Evolutionary conservation across 2,888 invertebrate genomes (phyloP).

Genomic region (Thumatha senex): DNA sequence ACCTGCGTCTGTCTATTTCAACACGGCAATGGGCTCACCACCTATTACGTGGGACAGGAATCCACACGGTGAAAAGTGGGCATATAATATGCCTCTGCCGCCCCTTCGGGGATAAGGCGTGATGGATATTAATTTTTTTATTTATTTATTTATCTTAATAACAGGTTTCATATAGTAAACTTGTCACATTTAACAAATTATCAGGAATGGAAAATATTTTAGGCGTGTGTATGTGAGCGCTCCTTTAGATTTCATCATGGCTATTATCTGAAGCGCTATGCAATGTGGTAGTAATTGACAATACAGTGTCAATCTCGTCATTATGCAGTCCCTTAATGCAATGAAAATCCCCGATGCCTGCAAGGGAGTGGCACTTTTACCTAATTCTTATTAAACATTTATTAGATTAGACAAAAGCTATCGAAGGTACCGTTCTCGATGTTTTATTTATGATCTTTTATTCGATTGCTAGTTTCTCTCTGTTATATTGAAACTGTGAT

Average conservation of each 20-base stretch:
- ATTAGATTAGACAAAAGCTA: slow-evolving; percentile 79
- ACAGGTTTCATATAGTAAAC: no score
- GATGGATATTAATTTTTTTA: no score
- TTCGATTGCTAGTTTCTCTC: slow-evolving; percentile 68
- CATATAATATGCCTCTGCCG: no score
- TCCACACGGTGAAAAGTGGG: no score
- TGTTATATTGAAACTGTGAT: slow-evolving; percentile 41
- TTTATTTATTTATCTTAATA: no score
- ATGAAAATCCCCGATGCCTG: slow-evolving; percentile 51
- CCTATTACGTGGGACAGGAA: no score
- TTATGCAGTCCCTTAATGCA: slow-evolving; percentile 75
- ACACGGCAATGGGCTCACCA: no score
- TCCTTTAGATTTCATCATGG: slow-evolving; percentile 1
- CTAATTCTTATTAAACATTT: slow-evolving; percentile 82
- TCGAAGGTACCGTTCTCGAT: slow-evolving; percentile 65
- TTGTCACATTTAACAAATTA: no score
- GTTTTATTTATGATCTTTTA: slow-evolving; percentile 79
- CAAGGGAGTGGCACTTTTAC: slow-evolving; percentile 68
- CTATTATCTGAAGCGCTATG: neutral
- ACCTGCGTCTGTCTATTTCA: no score
- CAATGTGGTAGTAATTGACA: slow-evolving; percentile 17
- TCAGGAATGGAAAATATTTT: no score
- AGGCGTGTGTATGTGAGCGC: no score
- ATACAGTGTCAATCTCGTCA: slow-evolving; percentile 63
- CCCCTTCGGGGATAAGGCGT: no score